These are phyloP conservation scores for Pachydiplax longipennis DNA, from an alignment of 2,888 invertebrate species.

Conservation along the genomic window DNA sequence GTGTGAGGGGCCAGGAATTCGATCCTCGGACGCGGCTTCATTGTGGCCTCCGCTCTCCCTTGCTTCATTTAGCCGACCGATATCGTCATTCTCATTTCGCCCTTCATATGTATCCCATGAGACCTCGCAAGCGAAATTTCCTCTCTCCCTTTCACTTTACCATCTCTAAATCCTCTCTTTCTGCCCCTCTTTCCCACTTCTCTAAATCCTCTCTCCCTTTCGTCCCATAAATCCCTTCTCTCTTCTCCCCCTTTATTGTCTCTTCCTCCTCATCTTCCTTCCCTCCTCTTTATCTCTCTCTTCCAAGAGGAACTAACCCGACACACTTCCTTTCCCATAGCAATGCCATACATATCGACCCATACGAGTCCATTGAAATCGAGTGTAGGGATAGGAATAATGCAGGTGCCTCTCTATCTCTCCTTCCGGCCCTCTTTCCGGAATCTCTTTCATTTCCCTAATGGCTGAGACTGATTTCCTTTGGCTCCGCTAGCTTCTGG, in stretches of 20 bases:
- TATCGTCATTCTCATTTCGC: neutral
- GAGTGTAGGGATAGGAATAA: neutral
- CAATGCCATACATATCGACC: neutral
- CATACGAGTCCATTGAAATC: neutral
- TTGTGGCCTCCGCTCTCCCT: neutral
- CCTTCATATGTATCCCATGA: neutral
- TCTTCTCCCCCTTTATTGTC: neutral
- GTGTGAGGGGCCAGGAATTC: neutral
- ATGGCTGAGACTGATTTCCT: neutral
- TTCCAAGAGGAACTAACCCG: no score
- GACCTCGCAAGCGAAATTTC: neutral
- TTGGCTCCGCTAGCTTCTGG: neutral
- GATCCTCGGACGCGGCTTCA: neutral
- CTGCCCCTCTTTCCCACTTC: no score
- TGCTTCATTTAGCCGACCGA: neutral
- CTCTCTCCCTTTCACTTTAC: neutral
- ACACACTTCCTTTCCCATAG: neutral
- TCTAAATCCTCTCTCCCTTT: neutral
- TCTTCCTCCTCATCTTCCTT: no score
- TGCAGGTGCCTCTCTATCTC: neutral
- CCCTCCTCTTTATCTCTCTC: no score
- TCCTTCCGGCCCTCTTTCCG: neutral
- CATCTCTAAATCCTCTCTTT: neutral
- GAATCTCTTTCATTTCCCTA: conserved; percentile 1
- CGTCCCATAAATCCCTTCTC: neutral